A percentile compares a stretch with the other conserved stretches of the same genome.
These are phyloP conservation scores for Nanorana parkeri DNA, from an alignment of 2,113 vertebrate species.

Conservation along the genomic window DNA sequence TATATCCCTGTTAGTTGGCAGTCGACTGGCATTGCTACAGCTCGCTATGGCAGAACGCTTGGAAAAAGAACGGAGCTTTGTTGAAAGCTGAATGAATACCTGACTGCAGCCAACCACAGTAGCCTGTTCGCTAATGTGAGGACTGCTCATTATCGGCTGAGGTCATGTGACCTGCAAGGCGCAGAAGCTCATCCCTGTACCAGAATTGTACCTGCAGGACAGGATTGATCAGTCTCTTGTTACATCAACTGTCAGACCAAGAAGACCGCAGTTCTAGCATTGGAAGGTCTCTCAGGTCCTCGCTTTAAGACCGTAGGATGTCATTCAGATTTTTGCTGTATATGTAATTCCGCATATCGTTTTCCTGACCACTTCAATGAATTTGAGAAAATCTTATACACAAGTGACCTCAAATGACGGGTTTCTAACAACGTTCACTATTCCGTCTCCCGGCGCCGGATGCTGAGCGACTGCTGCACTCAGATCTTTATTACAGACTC, in stretches of 20 bases:
- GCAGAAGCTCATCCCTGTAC: too few relatives aligned
- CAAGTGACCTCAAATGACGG: background rate
- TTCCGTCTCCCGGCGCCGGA: background rate
- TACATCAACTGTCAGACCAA: too few relatives aligned
- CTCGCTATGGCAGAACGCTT: background rate
- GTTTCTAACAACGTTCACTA: background rate
- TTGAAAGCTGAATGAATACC: slow-evolving; percentile 2
- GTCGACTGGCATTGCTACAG: background rate
- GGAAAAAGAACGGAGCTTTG: slow-evolving; percentile 7
- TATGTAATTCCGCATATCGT: background rate
- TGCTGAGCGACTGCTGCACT: too few relatives aligned
- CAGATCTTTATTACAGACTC: background rate
- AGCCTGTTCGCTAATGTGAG: slow-evolving; percentile 14
- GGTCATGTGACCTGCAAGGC: slow-evolving; percentile 3
- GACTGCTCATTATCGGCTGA: slow-evolving; percentile 17
- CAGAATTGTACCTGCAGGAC: too few relatives aligned
- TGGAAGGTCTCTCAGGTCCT: too few relatives aligned
- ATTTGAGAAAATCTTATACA: background rate
- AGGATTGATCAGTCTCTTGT: too few relatives aligned
- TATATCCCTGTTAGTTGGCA: background rate
- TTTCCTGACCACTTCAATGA: slow-evolving; percentile 3
- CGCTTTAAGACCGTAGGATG: too few relatives aligned
- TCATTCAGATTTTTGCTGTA: too few relatives aligned
- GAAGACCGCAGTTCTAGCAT: too few relatives aligned
- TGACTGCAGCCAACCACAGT: rapidly evolving